These are phyloP conservation scores for Pachycephala philippinensis DNA, from an alignment of 2,113 vertebrate species.

Conservation along the genomic window DNA sequence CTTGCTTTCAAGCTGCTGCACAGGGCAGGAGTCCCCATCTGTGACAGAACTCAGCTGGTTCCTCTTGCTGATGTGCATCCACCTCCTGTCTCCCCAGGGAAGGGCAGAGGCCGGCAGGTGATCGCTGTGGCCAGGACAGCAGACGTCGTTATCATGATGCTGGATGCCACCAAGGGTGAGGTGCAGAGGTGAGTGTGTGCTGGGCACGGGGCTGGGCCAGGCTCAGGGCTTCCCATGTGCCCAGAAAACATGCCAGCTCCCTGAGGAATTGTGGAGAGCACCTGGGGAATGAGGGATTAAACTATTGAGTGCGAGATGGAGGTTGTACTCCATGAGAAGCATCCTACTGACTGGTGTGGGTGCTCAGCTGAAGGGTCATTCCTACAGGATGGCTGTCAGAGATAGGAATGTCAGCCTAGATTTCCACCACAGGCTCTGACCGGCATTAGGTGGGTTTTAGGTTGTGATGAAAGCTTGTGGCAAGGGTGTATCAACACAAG, in stretches of 20 bases:
- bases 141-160: slow-evolving; percentile 98
- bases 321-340: not conserved
- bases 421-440: not conserved
- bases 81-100: slow-evolving; percentile 73
- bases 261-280: not conserved
- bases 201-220: not conserved
- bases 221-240: not conserved
- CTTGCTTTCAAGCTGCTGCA: not conserved
- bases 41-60: not conserved
- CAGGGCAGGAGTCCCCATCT: not conserved
- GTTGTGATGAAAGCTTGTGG: not conserved
- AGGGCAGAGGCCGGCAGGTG: slow-evolving; percentile 95
- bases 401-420: not conserved
- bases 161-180: slow-evolving; percentile 97
- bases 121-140: slow-evolving; percentile 96
- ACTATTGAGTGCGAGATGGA: rapidly evolving
- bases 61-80: not conserved
- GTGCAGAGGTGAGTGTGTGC: slow-evolving; percentile 84
- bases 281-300: not conserved
- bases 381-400: not conserved
- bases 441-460: not conserved
- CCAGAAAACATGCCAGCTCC: not conserved
- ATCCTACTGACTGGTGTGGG: not conserved
- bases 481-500: not conserved
- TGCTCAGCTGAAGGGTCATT: not conserved